Evolutionary conservation across 2,888 invertebrate species (phyloP).

Genomic region (Alloscopus bannaensis): DNA sequence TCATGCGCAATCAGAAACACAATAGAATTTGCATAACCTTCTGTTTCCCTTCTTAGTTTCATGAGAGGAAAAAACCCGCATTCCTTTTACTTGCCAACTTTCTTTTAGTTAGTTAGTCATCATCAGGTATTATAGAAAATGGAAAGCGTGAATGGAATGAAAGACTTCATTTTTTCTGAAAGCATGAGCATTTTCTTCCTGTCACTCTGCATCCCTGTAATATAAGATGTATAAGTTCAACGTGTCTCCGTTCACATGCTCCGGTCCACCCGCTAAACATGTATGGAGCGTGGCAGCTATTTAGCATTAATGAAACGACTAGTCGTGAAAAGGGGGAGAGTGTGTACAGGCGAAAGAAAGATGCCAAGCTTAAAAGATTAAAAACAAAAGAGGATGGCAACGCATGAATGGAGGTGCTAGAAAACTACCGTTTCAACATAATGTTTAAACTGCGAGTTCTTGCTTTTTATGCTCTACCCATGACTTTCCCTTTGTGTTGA

Average conservation of each 20-base stretch:
- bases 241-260: neutral
- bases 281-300: too few relatives aligned
- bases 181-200: constrained; percentile 10
- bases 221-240: neutral
- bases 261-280: neutral
- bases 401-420: constrained; percentile 22
- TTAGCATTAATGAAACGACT: constrained; percentile 24
- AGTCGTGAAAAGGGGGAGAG: constrained; percentile 6
- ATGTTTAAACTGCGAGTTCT: constrained; percentile 22
- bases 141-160: constrained; percentile 6
- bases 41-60: neutral
- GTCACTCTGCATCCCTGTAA: neutral
- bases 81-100: constrained; percentile 19
- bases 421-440: constrained; percentile 18
- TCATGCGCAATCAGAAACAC: constrained; percentile 16
- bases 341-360: constrained; percentile 23
- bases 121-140: constrained; percentile 11
- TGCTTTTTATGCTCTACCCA: too few relatives aligned
- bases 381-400: constrained; percentile 32
- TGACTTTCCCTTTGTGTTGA: too few relatives aligned
- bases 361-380: constrained; percentile 38
- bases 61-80: constrained; percentile 5
- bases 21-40: constrained; percentile 44
- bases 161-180: constrained; percentile 29
- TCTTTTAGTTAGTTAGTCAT: constrained; percentile 22